A percentile compares a stretch with the other conserved stretches of the same genome.
These are phyloP conservation scores for Aphidius colemani DNA, from an alignment of 2,888 invertebrate genomes.

Conservation along the genomic window DNA sequence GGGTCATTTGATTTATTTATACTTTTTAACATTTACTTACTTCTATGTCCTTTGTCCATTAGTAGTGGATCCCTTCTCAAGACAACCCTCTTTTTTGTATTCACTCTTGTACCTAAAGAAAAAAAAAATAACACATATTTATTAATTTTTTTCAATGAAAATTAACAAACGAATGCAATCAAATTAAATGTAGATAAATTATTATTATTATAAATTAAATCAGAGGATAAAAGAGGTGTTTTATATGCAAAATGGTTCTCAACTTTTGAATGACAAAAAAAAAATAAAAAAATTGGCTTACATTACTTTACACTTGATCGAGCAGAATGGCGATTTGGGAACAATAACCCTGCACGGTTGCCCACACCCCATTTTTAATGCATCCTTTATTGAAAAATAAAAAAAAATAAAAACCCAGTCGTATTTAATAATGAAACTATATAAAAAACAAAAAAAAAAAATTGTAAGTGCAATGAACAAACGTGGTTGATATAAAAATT, in stretches of 20 bases:
- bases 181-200: slow-evolving; percentile 1
- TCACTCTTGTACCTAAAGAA: slow-evolving; percentile 59
- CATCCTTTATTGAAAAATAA: background rate
- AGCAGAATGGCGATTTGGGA: slow-evolving; percentile 42
- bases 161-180: slow-evolving; percentile 27
- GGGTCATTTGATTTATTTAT: no score
- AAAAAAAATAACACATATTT: slow-evolving; percentile 9
- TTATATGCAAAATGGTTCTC: background rate
- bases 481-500: no score
- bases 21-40: slow-evolving; percentile 64
- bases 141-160: slow-evolving; percentile 8
- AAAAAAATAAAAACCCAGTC: no score
- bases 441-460: background rate
- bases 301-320: slow-evolving; percentile 38
- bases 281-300: no score
- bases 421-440: background rate
- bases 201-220: no score
- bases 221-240: background rate
- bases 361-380: background rate
- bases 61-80: slow-evolving; percentile 74
- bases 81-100: slow-evolving; percentile 74
- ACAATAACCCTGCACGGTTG: background rate
- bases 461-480: background rate
- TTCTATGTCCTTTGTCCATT: slow-evolving; percentile 80
- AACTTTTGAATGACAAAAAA: background rate